phyloP scores from a whole-genome alignment of 2,888 invertebrate species.

The Nysson spinosus region DNA sequence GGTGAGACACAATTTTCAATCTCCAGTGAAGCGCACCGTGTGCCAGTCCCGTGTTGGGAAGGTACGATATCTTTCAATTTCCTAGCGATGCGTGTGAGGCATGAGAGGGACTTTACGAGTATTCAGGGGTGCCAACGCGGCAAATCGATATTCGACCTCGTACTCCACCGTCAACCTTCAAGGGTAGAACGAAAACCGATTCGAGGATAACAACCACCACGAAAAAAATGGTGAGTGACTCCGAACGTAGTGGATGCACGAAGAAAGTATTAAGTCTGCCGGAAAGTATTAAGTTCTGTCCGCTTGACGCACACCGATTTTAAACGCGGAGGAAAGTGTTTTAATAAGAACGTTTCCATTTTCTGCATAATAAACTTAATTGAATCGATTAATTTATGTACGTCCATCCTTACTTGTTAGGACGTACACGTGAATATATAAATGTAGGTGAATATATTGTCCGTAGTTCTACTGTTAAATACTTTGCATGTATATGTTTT shows the following conservation, averaged over 20 bases:
- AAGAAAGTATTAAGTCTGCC: constrained; percentile 24
- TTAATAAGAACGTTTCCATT: too few species aligned
- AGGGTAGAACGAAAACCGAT: constrained; percentile 40
- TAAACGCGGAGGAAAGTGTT: too few species aligned
- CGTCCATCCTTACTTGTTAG: too few species aligned
- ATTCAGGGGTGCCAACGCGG: constrained; percentile 63
- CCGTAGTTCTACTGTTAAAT: too few species aligned
- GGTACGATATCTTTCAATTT: constrained; percentile 64
- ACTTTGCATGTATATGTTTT: too few species aligned
- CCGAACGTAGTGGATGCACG: constrained; percentile 15
- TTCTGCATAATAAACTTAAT: too few species aligned
- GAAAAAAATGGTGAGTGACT: constrained; percentile 29
- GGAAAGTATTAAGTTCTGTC: too few species aligned
- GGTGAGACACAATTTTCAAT: constrained; percentile 34
- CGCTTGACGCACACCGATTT: too few species aligned
- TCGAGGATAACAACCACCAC: constrained; percentile 33
- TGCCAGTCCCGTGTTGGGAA: constrained; percentile 11
- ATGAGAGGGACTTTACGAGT: constrained; percentile 59
- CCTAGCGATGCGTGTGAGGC: constrained; percentile 60
- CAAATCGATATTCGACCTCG: constrained; percentile 69
- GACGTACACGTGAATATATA: too few species aligned
- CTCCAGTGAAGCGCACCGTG: constrained; percentile 16
- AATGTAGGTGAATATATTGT: too few species aligned
- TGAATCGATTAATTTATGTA: too few species aligned
- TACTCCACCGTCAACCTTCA: constrained; percentile 40